Evolutionary conservation across 2,797 vertebrate species (phyloP), one percentile per base, ranked within the genome.

Genomic region (Rhabdophis nuchalis): DNA sequence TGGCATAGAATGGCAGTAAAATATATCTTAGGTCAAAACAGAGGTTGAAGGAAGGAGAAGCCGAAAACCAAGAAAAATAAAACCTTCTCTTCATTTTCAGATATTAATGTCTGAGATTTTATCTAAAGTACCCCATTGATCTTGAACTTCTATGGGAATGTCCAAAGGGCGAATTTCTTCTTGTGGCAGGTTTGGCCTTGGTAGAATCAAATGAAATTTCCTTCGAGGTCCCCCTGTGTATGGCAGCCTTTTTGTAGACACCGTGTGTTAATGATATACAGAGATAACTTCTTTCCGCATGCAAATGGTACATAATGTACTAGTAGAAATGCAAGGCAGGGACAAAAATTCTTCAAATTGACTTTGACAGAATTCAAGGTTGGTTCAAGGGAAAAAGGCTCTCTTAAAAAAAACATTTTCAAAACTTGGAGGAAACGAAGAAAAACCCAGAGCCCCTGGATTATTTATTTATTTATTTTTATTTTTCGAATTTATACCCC

Each of bases 291-390:
- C 92, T 88, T 90, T 87, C 85, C 3, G 92, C 64, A 90, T 93
- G 86, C 64, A 90, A 93, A 90, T 90, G 64, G 87, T 93, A 88
- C 56, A 61, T 90, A 88, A 90, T 53, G 89, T 57, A 82, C 54
- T n/a, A 41, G 89, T 68, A 90, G 89, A 90, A 93, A 90, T 90
- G 61, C 85, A 93, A 72, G 92, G 87, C 85, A 53, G 89, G 85
- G 52, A 87, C 14, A 32, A 46, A 46, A 90, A 93, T 94, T 93
- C 46, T 91, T 93, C 77, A 72, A 90, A 90, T 91, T 87, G 92
- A 91, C 61, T 77, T 89, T 87, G 60, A 77, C 86, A 82, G 5
- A 32, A 27, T 93, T 88, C 58, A 90, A 88, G 86, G 27, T 41
- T 86, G 46, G 32, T 32, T 46, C 72, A 72, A 92, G 87, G 72